Evolutionary conservation across 1,140 invertebrate species (phyloP).

Genomic region (Halyomorpha halys): DNA sequence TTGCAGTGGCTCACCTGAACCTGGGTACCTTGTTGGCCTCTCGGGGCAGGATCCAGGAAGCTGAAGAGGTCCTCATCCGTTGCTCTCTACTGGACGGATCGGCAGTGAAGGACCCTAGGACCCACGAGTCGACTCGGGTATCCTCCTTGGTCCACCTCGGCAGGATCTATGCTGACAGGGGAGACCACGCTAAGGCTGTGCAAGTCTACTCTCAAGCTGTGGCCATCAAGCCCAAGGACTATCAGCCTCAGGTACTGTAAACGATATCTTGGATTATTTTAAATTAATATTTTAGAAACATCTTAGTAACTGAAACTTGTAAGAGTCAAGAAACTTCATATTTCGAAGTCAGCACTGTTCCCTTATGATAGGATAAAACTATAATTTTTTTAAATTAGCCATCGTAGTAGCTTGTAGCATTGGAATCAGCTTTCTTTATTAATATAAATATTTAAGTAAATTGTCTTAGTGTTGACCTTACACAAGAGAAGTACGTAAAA

Average conservation of each 20-base stretch:
- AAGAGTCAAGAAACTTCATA: too few species aligned
- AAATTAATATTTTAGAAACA: too few species aligned
- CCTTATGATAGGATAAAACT: too few species aligned
- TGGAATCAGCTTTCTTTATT: too few species aligned
- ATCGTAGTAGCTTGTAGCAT: too few species aligned
- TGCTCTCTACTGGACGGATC: constrained; percentile 75
- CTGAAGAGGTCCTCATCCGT: constrained; percentile 65
- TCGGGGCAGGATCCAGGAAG: constrained; percentile 69
- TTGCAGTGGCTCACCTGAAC: constrained; percentile 89
- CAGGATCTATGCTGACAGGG: constrained; percentile 76
- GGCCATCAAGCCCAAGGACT: constrained; percentile 64
- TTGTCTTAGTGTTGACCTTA: too few species aligned
- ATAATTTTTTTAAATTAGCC: too few species aligned
- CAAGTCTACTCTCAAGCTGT: constrained; percentile 80
- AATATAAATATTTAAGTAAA: too few species aligned
- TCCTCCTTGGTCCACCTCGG: constrained; percentile 87
- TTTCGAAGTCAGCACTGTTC: too few species aligned
- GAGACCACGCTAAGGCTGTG: constrained; percentile 72
- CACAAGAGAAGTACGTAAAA: too few species aligned
- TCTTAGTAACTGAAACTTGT: too few species aligned
- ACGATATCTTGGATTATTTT: too few species aligned
- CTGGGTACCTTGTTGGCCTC: constrained; percentile 77
- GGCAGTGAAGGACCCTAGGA: constrained; percentile 75
- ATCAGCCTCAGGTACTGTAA: constrained; percentile 66
- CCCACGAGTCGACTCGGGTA: constrained; percentile 80